Evolutionary conservation across 2,797 vertebrate genomes (phyloP).

Genomic region (Spinus olivaceus): DNA sequence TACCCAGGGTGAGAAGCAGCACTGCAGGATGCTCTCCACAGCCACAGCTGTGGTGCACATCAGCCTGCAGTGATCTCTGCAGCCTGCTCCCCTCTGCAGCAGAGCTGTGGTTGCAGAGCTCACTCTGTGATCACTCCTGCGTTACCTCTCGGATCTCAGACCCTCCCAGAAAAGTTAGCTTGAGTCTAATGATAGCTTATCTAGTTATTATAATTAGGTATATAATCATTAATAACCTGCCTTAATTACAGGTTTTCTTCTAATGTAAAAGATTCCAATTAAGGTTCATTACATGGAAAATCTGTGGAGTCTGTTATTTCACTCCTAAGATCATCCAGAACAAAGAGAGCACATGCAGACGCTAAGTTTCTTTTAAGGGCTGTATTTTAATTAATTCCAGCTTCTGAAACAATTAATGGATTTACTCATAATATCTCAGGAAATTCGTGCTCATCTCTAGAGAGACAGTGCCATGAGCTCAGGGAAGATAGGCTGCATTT

Average conservation of each 20-base stretch:
- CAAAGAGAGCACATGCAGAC: not conserved
- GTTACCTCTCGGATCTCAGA: not conserved
- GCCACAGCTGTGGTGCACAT: not conserved
- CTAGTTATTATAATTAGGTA: not conserved
- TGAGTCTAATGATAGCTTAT: not conserved
- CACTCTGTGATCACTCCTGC: accelerated
- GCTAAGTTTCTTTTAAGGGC: not conserved
- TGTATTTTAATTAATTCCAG: constrained; percentile 42
- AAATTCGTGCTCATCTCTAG: not conserved
- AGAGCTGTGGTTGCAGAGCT: not conserved
- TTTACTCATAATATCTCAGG: not conserved
- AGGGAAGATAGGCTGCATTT: not conserved
- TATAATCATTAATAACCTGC: constrained; percentile 21
- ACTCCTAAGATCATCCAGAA: constrained; percentile 18
- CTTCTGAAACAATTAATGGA: constrained; percentile 37
- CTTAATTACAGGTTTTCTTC: constrained; percentile 39
- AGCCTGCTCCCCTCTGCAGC: not conserved
- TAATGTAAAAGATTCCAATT: constrained; percentile 17
- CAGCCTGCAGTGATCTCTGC: accelerated
- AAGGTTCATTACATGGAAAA: constrained; percentile 16
- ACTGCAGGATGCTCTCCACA: not conserved
- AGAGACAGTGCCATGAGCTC: not conserved
- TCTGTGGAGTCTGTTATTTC: constrained; percentile 25
- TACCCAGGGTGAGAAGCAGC: not conserved
- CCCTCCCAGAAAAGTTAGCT: not conserved